Evolutionary conservation across 2,888 invertebrate genomes (phyloP).

Genomic region (Fragum whitleyi): DNA sequence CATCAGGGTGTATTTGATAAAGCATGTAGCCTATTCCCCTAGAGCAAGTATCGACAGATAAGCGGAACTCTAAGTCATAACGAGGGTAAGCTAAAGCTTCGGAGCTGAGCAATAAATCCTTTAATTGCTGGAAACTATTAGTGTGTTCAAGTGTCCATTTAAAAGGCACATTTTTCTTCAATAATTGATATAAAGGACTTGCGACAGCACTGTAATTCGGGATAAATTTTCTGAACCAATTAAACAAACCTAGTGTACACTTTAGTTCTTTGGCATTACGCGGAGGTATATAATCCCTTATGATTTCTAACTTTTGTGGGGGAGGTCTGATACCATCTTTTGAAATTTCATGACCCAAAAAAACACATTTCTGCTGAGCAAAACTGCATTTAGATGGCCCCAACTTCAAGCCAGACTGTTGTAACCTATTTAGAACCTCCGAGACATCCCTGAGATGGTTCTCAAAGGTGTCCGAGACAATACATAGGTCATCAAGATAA

Average conservation of each 20-base stretch:
- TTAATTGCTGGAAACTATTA: constrained; percentile 43
- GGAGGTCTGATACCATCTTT: constrained; percentile 53
- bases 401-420: constrained; percentile 50
- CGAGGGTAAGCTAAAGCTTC: constrained; percentile 58
- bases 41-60: constrained; percentile 56
- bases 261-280: constrained; percentile 52
- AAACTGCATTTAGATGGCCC: constrained; percentile 40
- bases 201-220: constrained; percentile 52
- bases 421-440: constrained; percentile 46
- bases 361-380: constrained; percentile 33
- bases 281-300: constrained; percentile 47
- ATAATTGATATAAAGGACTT: constrained; percentile 34
- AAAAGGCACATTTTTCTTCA: constrained; percentile 36
- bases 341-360: constrained; percentile 56
- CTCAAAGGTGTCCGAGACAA: constrained; percentile 52
- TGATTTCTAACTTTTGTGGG: constrained; percentile 32
- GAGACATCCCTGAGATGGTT: constrained; percentile 45
- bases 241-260: constrained; percentile 56
- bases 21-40: constrained; percentile 63
- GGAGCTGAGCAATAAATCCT: constrained; percentile 41
- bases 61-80: constrained; percentile 50
- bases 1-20: constrained; percentile 52
- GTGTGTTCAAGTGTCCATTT: constrained; percentile 41
- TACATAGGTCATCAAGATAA: constrained; percentile 58
- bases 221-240: no score